A percentile compares a stretch with the other conserved stretches of the same genome.
Evolutionary conservation across 2,888 invertebrate species (phyloP).

Genomic region (Agrenia bidenticulata): DNA sequence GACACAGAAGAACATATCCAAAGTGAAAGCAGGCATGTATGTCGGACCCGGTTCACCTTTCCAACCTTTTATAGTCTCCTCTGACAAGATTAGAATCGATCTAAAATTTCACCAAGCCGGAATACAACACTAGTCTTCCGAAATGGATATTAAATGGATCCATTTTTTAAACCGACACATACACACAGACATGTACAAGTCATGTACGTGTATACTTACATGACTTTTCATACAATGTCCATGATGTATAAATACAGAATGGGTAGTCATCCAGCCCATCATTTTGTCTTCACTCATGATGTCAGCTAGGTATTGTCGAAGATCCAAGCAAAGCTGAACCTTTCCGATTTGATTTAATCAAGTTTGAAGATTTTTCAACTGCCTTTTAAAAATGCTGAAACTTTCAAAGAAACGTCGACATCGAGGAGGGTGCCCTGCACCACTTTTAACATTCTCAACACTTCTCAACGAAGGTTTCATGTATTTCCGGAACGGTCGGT

Average conservation of each 20-base stretch:
- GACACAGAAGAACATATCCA: no score
- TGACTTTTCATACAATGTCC: background rate
- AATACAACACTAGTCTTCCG: no score
- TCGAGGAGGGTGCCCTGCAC: background rate
- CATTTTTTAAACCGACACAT: slow-evolving; percentile 18
- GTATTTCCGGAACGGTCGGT: slow-evolving; percentile 10
- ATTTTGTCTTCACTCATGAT: background rate
- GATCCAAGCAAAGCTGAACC: background rate
- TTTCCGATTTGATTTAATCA: no score
- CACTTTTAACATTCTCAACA: slow-evolving; percentile 2
- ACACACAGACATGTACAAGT: no score
- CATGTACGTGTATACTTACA: no score
- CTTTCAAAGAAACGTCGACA: background rate
- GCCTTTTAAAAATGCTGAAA: no score
- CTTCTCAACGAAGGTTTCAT: slow-evolving; percentile 17
- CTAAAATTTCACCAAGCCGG: slow-evolving; percentile 3
- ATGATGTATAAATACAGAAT: slow-evolving; percentile 13
- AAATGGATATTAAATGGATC: slow-evolving; percentile 23
- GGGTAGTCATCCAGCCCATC: background rate
- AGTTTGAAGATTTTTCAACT: no score
- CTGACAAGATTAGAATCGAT: slow-evolving; percentile 4
- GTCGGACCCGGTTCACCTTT: no score
- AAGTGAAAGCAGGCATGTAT: no score
- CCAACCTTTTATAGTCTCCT: background rate
- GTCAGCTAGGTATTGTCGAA: background rate